These are phyloP conservation scores for Eubucco bourcierii DNA, from an alignment of 2,113 vertebrate genomes.

Conservation along the genomic window DNA sequence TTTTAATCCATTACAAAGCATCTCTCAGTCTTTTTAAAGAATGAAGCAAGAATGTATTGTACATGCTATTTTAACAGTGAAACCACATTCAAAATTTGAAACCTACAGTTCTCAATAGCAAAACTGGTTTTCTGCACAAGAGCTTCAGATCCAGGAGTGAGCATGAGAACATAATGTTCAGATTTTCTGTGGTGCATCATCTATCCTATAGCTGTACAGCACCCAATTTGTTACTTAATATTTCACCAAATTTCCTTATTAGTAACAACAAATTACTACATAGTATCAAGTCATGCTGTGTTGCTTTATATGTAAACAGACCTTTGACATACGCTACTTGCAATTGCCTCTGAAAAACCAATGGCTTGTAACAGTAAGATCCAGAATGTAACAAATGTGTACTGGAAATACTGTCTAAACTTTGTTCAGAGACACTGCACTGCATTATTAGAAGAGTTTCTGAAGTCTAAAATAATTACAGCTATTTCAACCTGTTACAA, in stretches of 20 bases:
- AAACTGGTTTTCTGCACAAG: not conserved
- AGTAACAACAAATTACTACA: not conserved
- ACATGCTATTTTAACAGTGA: not conserved
- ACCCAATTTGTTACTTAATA: not conserved
- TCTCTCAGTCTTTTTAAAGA: not conserved
- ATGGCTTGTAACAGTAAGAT: not conserved
- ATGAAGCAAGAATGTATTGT: not conserved
- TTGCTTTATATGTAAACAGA: not conserved
- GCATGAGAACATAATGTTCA: not conserved
- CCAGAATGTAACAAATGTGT: not conserved
- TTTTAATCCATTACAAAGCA: not conserved
- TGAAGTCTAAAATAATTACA: no score
- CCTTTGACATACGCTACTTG: not conserved
- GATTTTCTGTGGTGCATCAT: not conserved
- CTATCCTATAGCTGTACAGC: not conserved
- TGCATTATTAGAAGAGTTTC: not conserved
- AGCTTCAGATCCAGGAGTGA: not conserved
- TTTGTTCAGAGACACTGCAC: not conserved
- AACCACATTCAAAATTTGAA: not conserved
- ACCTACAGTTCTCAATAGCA: not conserved
- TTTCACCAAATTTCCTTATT: not conserved
- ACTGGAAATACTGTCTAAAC: not conserved
- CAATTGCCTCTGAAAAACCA: not conserved
- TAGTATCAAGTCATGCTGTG: not conserved
- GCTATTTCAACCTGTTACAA: no score